Evolutionary conservation across 2,888 invertebrate species (phyloP).

Genomic region (Noctua janthina): DNA sequence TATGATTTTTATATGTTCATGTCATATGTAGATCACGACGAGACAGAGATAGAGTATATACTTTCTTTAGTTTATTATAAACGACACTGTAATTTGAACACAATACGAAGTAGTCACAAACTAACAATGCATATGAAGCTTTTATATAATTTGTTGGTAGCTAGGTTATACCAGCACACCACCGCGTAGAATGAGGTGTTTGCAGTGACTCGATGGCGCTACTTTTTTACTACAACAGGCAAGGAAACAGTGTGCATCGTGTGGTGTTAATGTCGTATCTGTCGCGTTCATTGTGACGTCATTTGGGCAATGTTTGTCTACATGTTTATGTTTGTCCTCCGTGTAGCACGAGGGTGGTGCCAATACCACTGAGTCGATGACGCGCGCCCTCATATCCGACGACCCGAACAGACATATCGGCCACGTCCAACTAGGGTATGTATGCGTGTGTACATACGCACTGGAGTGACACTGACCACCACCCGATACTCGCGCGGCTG

Average conservation of each 20-base stretch:
- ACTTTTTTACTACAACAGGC: slow-evolving; percentile 90
- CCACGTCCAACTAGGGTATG: slow-evolving; percentile 98
- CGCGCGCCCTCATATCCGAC: slow-evolving; percentile 98
- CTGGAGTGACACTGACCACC: slow-evolving; percentile 79
- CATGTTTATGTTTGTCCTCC: slow-evolving; percentile 91
- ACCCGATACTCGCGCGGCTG: slow-evolving; percentile 59
- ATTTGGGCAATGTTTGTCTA: slow-evolving; percentile 85
- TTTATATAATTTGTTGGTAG: slow-evolving; percentile 76
- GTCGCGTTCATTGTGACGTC: slow-evolving; percentile 78
- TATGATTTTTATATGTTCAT: slow-evolving; percentile 83
- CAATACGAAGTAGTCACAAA: slow-evolving; percentile 81
- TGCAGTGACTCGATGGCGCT: slow-evolving; percentile 84
- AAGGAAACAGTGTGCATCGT: slow-evolving; percentile 71
- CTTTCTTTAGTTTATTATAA: slow-evolving; percentile 74
- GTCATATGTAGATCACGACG: slow-evolving; percentile 76
- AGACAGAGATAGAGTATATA: slow-evolving; percentile 71
- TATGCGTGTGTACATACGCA: slow-evolving; percentile 90
- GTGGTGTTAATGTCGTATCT: slow-evolving; percentile 70
- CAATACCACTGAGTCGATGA: slow-evolving; percentile 98
- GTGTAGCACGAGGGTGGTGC: slow-evolving; percentile 97
- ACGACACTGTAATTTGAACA: slow-evolving; percentile 83
- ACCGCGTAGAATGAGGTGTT: slow-evolving; percentile 71
- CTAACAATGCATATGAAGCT: slow-evolving; percentile 83
- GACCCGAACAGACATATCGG: slow-evolving; percentile 97
- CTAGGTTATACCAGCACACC: slow-evolving; percentile 75